Conservation (phyloP, 2,888 invertebrate genomes). For the Zaprionus obscuricornis region DNA sequence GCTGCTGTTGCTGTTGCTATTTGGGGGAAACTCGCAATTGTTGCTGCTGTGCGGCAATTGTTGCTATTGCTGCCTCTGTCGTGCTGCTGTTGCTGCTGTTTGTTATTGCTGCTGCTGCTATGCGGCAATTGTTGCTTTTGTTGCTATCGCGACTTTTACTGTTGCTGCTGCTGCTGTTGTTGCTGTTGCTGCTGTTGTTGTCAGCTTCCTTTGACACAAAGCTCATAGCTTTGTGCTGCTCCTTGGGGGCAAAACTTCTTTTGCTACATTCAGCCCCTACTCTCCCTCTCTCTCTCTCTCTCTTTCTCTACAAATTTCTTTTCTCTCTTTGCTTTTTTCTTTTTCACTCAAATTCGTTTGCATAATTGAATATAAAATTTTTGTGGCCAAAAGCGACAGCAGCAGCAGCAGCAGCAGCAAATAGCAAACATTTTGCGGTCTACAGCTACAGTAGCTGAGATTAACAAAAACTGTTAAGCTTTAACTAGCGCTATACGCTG, state of each 20-base stretch:
- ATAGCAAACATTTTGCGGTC: too few relatives aligned
- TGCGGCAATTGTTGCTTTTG: neutral
- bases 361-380: constrained; percentile 48
- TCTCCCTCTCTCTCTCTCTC: too few relatives aligned
- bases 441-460: too few relatives aligned
- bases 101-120: too few relatives aligned
- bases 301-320: too few relatives aligned
- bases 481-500: too few relatives aligned
- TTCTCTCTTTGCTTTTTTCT: too few relatives aligned
- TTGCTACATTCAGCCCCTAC: too few relatives aligned
- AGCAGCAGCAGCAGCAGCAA: neutral
- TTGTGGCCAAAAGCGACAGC: constrained; percentile 27
- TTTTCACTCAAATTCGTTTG: constrained; percentile 25
- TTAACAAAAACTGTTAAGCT: too few relatives aligned
- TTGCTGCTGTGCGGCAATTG: too few relatives aligned
- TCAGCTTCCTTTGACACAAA: constrained; percentile 59
- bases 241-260: constrained; percentile 26
- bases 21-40: neutral
- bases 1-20: neutral
- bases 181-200: constrained; percentile 20
- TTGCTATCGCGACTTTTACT: too few relatives aligned
- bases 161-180: constrained; percentile 24
- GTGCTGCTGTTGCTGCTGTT: constrained; percentile 31
- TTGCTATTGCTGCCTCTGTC: constrained; percentile 1
- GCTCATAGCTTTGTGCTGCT: constrained; percentile 38